A percentile compares a stretch with the other conserved stretches of the same genome.
Evolutionary conservation across 1,140 invertebrate genomes (phyloP).

Genomic region (Drosophila carrolli): DNA sequence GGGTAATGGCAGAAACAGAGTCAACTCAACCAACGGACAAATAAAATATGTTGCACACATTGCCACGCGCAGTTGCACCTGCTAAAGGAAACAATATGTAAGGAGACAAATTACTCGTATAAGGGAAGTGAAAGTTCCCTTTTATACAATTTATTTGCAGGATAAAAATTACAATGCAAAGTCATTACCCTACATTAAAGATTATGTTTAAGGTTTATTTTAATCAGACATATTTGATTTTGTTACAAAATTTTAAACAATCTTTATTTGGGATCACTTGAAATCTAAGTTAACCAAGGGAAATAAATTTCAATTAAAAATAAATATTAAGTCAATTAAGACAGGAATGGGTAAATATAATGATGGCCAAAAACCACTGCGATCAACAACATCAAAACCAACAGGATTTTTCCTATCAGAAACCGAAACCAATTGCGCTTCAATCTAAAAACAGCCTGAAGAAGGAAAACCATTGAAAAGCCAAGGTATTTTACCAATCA

Average conservation of each 20-base stretch:
- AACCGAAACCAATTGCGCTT: conserved; percentile 8
- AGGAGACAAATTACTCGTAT: conserved; percentile 13
- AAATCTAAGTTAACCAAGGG: neutral
- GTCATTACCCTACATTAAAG: too few relatives aligned
- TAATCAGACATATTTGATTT: too few relatives aligned
- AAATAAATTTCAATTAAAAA: neutral
- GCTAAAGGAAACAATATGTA: conserved; percentile 3
- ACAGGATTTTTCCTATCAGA: neutral
- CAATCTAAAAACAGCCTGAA: conserved; percentile 27
- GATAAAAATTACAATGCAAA: too few relatives aligned
- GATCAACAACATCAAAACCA: neutral
- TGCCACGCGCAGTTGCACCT: conserved; percentile 50
- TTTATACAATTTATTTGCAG: neutral
- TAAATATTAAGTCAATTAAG: neutral
- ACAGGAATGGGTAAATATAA: neutral
- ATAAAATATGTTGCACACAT: conserved; percentile 69
- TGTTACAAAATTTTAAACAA: too few relatives aligned
- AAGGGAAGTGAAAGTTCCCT: conserved; percentile 2
- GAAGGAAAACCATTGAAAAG: conserved; percentile 2
- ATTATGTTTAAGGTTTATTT: too few relatives aligned
- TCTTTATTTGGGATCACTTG: too few relatives aligned
- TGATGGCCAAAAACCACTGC: too few relatives aligned
- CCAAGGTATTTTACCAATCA: conserved; percentile 60
- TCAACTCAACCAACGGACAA: conserved; percentile 47
- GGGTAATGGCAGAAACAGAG: conserved; percentile 12